These are phyloP conservation scores for Neotoxoptera formosana DNA, from an alignment of 1,140 invertebrate genomes.

Conservation along the genomic window DNA sequence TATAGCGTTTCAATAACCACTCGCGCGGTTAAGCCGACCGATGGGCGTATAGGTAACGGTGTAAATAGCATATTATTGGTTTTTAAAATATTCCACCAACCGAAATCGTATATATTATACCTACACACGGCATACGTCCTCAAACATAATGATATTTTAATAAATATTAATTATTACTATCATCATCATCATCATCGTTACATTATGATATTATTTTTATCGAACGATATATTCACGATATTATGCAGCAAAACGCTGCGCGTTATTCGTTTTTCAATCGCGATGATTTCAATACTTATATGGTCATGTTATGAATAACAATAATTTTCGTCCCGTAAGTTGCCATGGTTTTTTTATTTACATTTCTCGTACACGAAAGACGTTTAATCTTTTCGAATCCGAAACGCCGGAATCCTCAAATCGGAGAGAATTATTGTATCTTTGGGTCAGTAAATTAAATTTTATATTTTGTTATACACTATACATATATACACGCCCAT, in stretches of 20 bases:
- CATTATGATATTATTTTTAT: neutral
- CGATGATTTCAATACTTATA: neutral
- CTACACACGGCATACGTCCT: neutral
- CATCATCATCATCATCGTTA: neutral
- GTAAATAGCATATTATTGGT: constrained; percentile 14
- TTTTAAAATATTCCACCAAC: neutral
- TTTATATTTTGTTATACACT: neutral
- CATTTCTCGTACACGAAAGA: neutral
- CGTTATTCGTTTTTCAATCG: neutral
- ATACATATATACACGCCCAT: neutral
- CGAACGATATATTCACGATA: neutral
- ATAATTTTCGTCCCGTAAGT: neutral
- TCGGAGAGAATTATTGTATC: too few relatives aligned
- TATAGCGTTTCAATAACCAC: constrained; percentile 40
- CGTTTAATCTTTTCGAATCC: neutral
- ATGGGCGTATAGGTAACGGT: constrained; percentile 33
- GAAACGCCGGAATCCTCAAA: neutral
- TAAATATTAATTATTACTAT: neutral
- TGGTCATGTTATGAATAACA: neutral
- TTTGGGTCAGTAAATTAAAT: neutral
- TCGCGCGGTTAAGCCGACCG: constrained; percentile 18
- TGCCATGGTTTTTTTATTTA: neutral
- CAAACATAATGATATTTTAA: neutral
- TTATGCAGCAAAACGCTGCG: too few relatives aligned
- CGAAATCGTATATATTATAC: neutral